Evolutionary conservation across 1,140 invertebrate species (phyloP), one percentile per base, ranked within the genome.

Genomic region (Acromyrmex heyeri): DNA sequence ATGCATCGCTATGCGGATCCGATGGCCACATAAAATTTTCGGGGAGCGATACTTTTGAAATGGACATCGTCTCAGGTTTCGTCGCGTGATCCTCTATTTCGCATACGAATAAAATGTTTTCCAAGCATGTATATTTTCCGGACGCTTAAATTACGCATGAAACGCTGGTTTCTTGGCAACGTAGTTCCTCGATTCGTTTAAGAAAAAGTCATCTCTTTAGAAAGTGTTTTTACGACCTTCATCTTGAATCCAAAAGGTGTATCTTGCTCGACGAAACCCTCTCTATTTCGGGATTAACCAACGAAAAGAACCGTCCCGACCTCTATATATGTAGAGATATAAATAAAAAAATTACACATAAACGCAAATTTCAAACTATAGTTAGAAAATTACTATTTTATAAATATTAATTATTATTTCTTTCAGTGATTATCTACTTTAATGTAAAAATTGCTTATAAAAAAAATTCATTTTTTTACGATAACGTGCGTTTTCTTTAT

Each of bases 11-110:
- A 30, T 24, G 62, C 8, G 69, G 61, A 76, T 77, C 48, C 72
- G 44, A 77, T 85, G n/a, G 57, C 27, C 85, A 53, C 38, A 48
- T 79, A 69, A 70, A 85, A 83, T 86, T 83, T 83, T 73, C 44
- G 65, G 2, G 8, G 27, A 73, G 24, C 65, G 76, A 65, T 48
- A 82, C 67, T 82, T 82, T 38, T 44, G 48, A 65, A 24, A 67
- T 12, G 10, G 30, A 27, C 34, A 38, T 61, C 67, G 24, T 73
- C 53, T 61, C 65, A 62, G 48, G 30, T 73, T 73, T 73, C 48
- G 34, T 83, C 38, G 65, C 34, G 24, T 70, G 78, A 70, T 57
- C 64, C 34, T 70, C 3, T 38, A 34, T 65, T 44, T 27, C 64
- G 38, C 69, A 61, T 75, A 75, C 14, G 27, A 61, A 83, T 83